Percentiles rank a stretch among this genome's conserved stretches.
These are phyloP conservation scores for Pelagia noctiluca DNA, from an alignment of 30 jellyfish, hydroid and myxozoan species.

Conservation along the genomic window DNA sequence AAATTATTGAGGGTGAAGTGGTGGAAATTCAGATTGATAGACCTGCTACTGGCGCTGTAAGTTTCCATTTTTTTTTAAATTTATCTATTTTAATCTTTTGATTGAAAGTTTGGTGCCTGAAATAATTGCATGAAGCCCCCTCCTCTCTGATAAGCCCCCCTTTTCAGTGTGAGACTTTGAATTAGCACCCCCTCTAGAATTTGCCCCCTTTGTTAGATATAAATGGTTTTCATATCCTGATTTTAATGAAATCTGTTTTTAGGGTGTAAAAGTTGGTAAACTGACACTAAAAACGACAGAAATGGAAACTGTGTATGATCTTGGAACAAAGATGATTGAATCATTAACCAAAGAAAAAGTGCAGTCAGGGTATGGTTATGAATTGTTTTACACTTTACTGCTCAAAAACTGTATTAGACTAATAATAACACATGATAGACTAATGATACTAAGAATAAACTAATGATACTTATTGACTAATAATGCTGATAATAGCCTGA, in stretches of 20 bases:
- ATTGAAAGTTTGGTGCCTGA: background rate
- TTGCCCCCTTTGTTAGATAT: background rate
- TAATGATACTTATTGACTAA: no score
- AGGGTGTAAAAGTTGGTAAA: slow-evolving; percentile 98
- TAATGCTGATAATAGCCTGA: no score
- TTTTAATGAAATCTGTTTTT: background rate
- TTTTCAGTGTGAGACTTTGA: no score
- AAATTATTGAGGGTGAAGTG: slow-evolving; percentile 99
- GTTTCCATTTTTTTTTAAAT: background rate
- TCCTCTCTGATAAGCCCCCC: no score
- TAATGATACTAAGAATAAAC: no score
- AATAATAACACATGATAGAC: no score
- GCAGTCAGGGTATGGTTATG: slow-evolving; percentile 96
- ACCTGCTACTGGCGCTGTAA: slow-evolving; percentile 97
- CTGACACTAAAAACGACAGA: slow-evolving; percentile 97
- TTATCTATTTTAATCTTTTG: background rate
- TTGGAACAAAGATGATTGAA: slow-evolving; percentile 99
- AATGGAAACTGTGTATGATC: slow-evolving; percentile 98
- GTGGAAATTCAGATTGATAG: slow-evolving; percentile 98
- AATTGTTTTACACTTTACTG: no score
- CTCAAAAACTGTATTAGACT: no score
- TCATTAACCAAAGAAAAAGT: slow-evolving; percentile 97
- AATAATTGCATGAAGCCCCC: background rate
- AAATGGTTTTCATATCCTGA: background rate
- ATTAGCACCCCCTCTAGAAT: background rate